Percentiles rank a stretch among this genome's conserved stretches.
Conservation (phyloP, 1,140 invertebrate species). For the Lepidostoma basale region DNA sequence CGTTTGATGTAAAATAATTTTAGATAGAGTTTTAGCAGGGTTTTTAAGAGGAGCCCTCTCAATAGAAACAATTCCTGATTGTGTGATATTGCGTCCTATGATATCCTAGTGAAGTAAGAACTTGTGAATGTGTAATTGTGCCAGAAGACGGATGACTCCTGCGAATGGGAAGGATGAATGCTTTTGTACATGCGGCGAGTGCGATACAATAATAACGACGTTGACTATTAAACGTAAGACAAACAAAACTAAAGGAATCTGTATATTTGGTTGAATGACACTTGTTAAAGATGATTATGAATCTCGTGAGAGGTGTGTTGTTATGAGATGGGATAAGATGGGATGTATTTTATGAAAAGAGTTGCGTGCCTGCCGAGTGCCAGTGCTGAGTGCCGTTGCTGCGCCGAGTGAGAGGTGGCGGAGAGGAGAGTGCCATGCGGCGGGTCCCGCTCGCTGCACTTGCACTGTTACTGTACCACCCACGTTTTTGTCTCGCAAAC, state of each 20-base stretch:
- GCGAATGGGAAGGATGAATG: conserved; percentile 40
- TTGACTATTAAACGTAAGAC: conserved; percentile 47
- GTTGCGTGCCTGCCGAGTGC: conserved; percentile 34
- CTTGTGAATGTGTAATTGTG: conserved; percentile 44
- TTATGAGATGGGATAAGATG: conserved; percentile 44
- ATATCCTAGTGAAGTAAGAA: conserved; percentile 46
- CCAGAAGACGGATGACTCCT: conserved; percentile 26
- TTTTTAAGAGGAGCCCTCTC: conserved; percentile 45
- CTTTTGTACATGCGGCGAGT: conserved; percentile 26
- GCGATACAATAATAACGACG: conserved; percentile 43
- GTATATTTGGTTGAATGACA: conserved; percentile 35
- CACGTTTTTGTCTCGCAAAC: conserved; percentile 34
- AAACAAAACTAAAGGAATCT: conserved; percentile 31
- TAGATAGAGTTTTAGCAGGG: conserved; percentile 47
- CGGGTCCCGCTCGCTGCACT: conserved; percentile 33
- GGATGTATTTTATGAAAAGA: conserved; percentile 44
- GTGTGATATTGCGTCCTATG: conserved; percentile 48
- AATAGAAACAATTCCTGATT: conserved; percentile 47
- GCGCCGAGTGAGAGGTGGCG: conserved; percentile 10
- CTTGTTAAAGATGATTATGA: conserved; percentile 23
- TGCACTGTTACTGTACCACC: conserved; percentile 43
- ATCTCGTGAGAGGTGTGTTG: conserved; percentile 31
- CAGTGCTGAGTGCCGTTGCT: conserved; percentile 37
- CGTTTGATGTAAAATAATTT: conserved; percentile 43
- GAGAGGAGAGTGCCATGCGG: conserved; percentile 40